These are phyloP conservation scores for Drosophila kohkoa DNA, from an alignment of 1,140 invertebrate species.

Conservation along the genomic window DNA sequence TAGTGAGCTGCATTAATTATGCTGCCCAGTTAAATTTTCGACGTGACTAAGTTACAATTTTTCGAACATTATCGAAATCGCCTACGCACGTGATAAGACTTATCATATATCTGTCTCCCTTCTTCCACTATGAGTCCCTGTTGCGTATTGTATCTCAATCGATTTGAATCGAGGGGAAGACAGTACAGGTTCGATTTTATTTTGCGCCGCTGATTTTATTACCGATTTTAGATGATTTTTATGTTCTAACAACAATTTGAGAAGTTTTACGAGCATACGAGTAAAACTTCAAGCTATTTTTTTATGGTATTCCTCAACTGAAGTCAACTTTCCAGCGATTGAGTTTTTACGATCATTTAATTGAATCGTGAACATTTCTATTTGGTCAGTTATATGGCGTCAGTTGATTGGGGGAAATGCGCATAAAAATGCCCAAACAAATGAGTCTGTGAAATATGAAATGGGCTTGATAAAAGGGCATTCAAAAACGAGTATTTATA, in stretches of 20 bases:
- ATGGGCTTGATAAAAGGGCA: conserved; percentile 45
- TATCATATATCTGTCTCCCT: conserved; percentile 6
- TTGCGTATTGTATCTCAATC: conserved; percentile 16
- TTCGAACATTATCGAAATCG: not conserved
- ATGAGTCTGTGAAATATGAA: conserved; percentile 68
- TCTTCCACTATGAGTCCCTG: not conserved
- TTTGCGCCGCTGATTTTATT: conserved; percentile 70
- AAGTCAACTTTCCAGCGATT: conserved; percentile 34
- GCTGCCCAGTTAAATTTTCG: too few relatives aligned
- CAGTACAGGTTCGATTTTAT: conserved; percentile 41
- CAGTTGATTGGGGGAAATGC: conserved; percentile 48
- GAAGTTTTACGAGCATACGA: conserved; percentile 57
- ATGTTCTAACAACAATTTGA: conserved; percentile 80
- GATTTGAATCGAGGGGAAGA: conserved; percentile 8
- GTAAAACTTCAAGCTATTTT: conserved; percentile 37
- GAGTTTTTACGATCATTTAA: conserved; percentile 76
- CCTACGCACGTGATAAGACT: conserved; percentile 39
- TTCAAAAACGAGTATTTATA: conserved; percentile 13
- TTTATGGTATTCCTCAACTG: conserved; percentile 22
- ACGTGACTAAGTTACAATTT: too few relatives aligned
- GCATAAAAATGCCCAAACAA: conserved; percentile 56
- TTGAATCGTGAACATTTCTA: conserved; percentile 77
- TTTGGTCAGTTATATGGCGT: conserved; percentile 42
- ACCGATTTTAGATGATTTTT: conserved; percentile 80
- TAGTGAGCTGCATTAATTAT: too few relatives aligned